Base-by-base conservation (phyloP, 2,113 vertebrate genomes). In the Erinaceus europaeus region DNA sequence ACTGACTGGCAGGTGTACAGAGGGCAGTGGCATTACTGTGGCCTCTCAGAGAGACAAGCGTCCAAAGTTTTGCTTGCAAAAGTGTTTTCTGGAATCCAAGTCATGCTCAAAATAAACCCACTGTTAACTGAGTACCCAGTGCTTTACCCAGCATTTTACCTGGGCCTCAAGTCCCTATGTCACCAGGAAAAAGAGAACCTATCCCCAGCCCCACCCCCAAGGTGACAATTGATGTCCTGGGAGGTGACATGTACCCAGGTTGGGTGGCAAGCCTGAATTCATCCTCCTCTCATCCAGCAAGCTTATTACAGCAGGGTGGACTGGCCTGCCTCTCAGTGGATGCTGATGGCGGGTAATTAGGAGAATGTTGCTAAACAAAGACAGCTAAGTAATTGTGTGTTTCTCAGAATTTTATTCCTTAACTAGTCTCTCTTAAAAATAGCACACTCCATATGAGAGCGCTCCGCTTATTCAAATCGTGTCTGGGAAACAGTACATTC, bases 341-440 rank as follows among this genome's bases (percentile, higher is more conserved):
- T 68, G 59, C 57, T 69, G 48, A 10, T 62, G 15, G 74, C 73
- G 42, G 93, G 53, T 94, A 95, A 95, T 95, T 94, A 95, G 88
- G 48, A 90, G 79, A 92, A 84, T 95, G 94, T 96, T 95, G 84
- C 64, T 92, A 94, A 95, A 95, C 93, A 95, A 91, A 94, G 91
- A 88, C 81, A 82, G 82, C 85, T 94, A 95, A 94, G 90, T 95
- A 95, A 96, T 93, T 91, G 87, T 78, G 76, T 78, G 90, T 78
- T 86, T 94, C 93, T 74, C 75, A 81, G 89, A 92, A 91, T 90
- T 89, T 92, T 88, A 91, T 92, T 93, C 85, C 72, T 84, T 94
- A 95, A 92, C 89, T 93, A 94, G 93, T 93, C 89, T 91, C 76
- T 92, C 85, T 94, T 94, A 96, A 95, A 96, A 95, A 96, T 96